Evolutionary conservation across 2,797 vertebrate species (phyloP), one percentile per base, ranked within the genome.

Genomic region (Perdix hodgsoniae): DNA sequence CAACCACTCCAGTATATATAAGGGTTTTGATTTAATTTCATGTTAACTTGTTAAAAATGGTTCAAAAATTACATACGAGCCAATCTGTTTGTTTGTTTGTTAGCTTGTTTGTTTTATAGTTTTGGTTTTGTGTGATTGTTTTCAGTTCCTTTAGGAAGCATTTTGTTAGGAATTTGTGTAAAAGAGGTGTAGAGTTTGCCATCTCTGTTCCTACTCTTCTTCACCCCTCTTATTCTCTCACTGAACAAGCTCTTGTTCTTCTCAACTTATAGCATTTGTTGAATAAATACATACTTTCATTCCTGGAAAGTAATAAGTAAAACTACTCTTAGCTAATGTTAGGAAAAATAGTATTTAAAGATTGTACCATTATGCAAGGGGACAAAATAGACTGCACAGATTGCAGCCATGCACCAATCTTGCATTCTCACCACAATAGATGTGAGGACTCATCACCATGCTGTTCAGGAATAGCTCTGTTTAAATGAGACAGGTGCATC

Each of bases 401-500:
- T 22, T 45, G 44, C n/a, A 64, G 59, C 24, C 24, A 35, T 45
- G 35, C 14, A 14, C 21, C 52, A 52, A 65, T 27, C 57, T 45
- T n/a, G 17, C 54, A 65, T 10, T 5, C 26, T 52, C 8, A 21
- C 27, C 14, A 37, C 29, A 15, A 60, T 5, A 45, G 59, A 35
- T 54, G 26, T 2, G 2, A 65, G 17, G 45, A 12, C 9, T 60
- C 31, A 24, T 33, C 0, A 1, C 29, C 33, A 54, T 6, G 1
- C 31, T 49, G 4, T 14, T 64, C 49, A 44, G 57, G 27, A 16
- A 63, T n/a, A 56, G 10, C 16, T 72, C 31, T 31, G 26, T 56
- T 60, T 42, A 61, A 31, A 61, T 29, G 22, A 65, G 29, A 71
- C 37, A 45, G 6, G 16, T 31, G 44, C 14, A 57, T 22, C 18